A percentile compares a stretch with the other conserved stretches of the same genome.
Evolutionary conservation across 1,140 invertebrate genomes (phyloP).

Genomic region (Reticulitermes speratus): DNA sequence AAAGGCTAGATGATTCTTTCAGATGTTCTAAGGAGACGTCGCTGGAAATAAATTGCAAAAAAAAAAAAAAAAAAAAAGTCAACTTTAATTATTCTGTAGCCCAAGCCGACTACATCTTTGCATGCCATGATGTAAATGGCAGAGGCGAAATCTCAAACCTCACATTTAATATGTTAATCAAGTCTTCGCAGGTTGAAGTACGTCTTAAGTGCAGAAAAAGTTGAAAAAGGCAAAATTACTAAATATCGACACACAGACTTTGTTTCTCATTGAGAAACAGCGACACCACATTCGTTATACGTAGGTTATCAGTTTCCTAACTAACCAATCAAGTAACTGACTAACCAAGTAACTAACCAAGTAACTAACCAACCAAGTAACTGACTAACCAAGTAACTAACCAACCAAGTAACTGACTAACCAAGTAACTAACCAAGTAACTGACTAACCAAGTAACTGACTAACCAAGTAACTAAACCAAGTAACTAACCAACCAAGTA

Average conservation of each 20-base stretch:
- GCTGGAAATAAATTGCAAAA: neutral
- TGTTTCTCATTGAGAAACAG: neutral
- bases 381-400: no score
- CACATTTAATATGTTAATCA: neutral
- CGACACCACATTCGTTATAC: no score
- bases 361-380: no score
- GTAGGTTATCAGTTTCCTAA: no score
- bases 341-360: no score
- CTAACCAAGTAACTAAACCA: no score
- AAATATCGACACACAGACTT: neutral
- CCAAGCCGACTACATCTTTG: neutral
- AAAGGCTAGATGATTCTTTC: neutral
- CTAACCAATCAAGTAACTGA: no score
- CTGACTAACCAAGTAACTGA: no score
- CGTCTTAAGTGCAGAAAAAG: neutral
- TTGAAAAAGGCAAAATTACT: neutral
- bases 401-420: no score
- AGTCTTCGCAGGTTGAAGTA: neutral
- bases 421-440: no score
- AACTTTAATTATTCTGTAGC: conserved; percentile 12
- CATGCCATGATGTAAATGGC: neutral
- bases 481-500: no score
- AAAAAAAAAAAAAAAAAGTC: neutral
- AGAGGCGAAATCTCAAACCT: neutral
- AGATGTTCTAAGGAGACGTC: neutral